Conservation (phyloP, 2,888 invertebrate genomes). For the Mongoloraphidia duomilia region DNA sequence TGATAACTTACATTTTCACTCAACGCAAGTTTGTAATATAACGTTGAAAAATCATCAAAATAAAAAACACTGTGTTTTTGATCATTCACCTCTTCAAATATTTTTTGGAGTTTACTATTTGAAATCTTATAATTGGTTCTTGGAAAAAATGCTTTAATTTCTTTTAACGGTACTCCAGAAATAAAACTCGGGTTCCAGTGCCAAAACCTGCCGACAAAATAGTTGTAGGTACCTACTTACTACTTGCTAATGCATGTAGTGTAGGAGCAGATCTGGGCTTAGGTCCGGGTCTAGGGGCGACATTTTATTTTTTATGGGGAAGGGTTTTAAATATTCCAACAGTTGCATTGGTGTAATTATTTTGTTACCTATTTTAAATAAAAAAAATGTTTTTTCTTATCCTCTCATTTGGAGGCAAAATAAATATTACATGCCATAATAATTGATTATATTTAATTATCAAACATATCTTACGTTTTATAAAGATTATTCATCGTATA, state of each 20-base stretch:
- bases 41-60: conserved; percentile 74
- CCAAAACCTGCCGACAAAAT: no score
- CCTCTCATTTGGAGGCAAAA: background rate
- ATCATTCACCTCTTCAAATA: conserved; percentile 77
- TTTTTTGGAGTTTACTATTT: conserved; percentile 66
- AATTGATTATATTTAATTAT: no score
- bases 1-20: conserved; percentile 50
- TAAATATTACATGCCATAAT: background rate
- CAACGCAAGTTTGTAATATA: conserved; percentile 75
- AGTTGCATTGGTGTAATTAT: background rate
- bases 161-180: conserved; percentile 68
- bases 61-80: conserved; percentile 65
- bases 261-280: no score
- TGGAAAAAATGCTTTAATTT: conserved; percentile 78
- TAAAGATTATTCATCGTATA: conserved; percentile 69
- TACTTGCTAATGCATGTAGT: no score
- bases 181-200: conserved; percentile 2
- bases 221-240: no score
- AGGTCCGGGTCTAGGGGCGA: no score
- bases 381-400: background rate
- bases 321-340: background rate
- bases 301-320: no score
- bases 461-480: conserved; percentile 46
- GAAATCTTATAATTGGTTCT: conserved; percentile 83
- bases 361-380: background rate